A percentile compares a stretch with the other conserved stretches of the same genome.
Conservation (phyloP, 2,113 vertebrate species). For the Scatophagus argus region DNA sequence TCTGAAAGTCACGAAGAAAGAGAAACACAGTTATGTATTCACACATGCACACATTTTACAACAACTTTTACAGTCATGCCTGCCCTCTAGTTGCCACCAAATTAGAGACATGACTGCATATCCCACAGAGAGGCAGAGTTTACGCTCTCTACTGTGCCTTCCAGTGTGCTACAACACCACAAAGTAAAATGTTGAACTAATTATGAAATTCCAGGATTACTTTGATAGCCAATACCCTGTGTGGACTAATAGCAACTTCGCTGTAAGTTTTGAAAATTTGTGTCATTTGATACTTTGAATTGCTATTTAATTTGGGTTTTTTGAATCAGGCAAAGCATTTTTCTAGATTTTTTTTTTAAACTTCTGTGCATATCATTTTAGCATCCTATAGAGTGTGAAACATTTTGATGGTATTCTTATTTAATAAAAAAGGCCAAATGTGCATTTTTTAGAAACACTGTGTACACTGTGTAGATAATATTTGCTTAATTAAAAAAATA, state of each 20-base stretch:
- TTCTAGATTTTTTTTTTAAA: background rate
- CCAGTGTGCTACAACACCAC: background rate
- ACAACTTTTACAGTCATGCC: slow-evolving; percentile 73
- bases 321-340: background rate
- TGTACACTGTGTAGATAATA: background rate
- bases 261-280: background rate
- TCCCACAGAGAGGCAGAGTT: slow-evolving; percentile 2
- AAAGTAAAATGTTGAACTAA: slow-evolving; percentile 1
- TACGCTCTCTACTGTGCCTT: background rate
- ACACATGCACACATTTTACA: slow-evolving; percentile 31
- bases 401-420: background rate
- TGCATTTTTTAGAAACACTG: background rate
- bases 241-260: background rate
- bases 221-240: background rate
- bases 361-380: background rate
- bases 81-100: slow-evolving; percentile 82
- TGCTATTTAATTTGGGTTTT: background rate
- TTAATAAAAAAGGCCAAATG: background rate
- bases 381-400: background rate
- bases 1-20: background rate
- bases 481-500: background rate
- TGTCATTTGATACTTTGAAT: background rate
- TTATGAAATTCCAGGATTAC: background rate
- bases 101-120: slow-evolving; percentile 49
- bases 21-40: background rate